These are phyloP conservation scores for Liposcelis brunnea DNA, from an alignment of 2,888 invertebrate genomes.

Conservation along the genomic window DNA sequence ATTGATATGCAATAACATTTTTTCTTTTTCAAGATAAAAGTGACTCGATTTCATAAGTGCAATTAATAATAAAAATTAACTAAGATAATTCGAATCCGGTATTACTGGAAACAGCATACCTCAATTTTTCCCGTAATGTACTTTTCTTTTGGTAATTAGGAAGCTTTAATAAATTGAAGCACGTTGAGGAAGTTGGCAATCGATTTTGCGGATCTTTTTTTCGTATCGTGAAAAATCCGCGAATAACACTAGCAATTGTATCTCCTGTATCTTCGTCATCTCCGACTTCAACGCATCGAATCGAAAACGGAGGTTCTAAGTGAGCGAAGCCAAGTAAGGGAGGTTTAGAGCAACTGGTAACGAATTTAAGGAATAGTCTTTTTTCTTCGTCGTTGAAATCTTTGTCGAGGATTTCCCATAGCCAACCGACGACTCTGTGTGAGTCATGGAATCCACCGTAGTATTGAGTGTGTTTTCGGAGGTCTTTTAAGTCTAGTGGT, in stretches of 20 bases:
- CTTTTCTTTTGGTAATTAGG: constrained; percentile 97
- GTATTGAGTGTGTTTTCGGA: constrained; percentile 87
- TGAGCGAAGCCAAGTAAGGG: constrained; percentile 92
- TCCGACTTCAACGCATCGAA: constrained; percentile 96
- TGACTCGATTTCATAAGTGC: no score
- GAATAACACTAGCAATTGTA: constrained; percentile 81
- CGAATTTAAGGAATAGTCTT: constrained; percentile 87
- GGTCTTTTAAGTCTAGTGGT: constrained; percentile 73
- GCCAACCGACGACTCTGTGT: constrained; percentile 93
- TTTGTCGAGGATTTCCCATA: constrained; percentile 93
- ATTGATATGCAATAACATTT: no score
- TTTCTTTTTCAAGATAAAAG: no score
- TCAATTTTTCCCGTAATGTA: constrained; percentile 83
- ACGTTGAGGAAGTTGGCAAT: constrained; percentile 96
- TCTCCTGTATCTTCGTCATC: constrained; percentile 92
- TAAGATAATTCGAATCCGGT: constrained; percentile 98
- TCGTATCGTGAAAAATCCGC: constrained; percentile 94
- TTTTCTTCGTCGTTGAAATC: constrained; percentile 88
- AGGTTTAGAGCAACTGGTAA: constrained; percentile 92
- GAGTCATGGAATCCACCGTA: constrained; percentile 99
- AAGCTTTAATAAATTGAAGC: constrained; percentile 93
- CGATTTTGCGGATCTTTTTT: constrained; percentile 87
- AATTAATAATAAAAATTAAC: no score
- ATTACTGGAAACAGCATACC: constrained; percentile 94
- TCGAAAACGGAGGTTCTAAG: constrained; percentile 93